phyloP scores from a whole-genome alignment of 2,113 vertebrate species.

The Brachypteracias leptosomus region DNA sequence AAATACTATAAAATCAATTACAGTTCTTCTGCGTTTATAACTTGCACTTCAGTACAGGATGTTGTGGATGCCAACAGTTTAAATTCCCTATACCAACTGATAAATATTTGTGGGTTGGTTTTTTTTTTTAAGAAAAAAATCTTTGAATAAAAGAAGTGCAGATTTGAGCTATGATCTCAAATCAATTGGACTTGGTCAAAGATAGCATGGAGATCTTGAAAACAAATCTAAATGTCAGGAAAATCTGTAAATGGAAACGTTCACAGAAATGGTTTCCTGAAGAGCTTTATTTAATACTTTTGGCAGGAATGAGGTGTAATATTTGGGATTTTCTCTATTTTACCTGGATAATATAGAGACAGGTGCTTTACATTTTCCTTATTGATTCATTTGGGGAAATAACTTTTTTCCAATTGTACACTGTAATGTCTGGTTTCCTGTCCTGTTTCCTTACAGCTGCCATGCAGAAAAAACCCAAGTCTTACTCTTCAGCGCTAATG shows the following conservation, averaged over 20 bases:
- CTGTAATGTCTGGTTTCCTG: accelerated
- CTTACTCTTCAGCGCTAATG: constrained; percentile 94
- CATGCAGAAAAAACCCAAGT: constrained; percentile 96
- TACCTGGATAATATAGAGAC: background rate
- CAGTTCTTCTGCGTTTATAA: background rate
- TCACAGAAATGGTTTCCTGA: background rate
- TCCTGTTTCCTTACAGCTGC: constrained; percentile 75
- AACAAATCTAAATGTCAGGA: background rate
- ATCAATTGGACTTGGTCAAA: background rate
- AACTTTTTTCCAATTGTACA: background rate
- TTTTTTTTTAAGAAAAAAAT: background rate
- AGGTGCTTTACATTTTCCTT: background rate
- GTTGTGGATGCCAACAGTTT: background rate
- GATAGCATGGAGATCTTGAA: background rate
- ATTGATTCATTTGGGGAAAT: background rate
- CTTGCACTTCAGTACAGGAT: background rate
- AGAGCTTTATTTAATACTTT: background rate
- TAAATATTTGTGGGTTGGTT: too few species aligned
- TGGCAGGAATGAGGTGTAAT: background rate
- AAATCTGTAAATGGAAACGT: background rate
- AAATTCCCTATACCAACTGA: background rate
- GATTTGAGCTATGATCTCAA: background rate
- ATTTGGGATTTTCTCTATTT: background rate
- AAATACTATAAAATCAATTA: background rate
- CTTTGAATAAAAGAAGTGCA: background rate